phyloP scores from a whole-genome alignment of 2,888 invertebrate species.

The Cryptops parisi region DNA sequence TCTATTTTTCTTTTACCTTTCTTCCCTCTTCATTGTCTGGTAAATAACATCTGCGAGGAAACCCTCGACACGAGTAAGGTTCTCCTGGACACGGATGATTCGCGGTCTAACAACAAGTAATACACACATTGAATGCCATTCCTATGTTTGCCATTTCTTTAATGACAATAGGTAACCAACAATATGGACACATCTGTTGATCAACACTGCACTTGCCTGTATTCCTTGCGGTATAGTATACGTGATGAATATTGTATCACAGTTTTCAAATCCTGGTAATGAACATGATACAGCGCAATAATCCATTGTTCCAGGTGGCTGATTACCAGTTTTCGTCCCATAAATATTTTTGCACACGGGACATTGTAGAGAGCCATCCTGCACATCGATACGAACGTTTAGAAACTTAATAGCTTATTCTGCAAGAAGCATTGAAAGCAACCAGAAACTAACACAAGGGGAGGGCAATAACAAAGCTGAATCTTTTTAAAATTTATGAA shows the following conservation, averaged over 20 bases:
- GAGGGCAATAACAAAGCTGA: too few species aligned
- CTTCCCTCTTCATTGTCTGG: constrained; percentile 70
- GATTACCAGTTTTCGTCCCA: constrained; percentile 62
- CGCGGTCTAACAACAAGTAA: constrained; percentile 10
- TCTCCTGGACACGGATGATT: constrained; percentile 30
- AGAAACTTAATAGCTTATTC: too few species aligned
- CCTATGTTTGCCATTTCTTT: too few species aligned
- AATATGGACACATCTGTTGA: too few species aligned
- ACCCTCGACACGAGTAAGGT: constrained; percentile 24
- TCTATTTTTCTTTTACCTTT: constrained; percentile 37
- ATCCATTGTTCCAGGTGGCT: constrained; percentile 42
- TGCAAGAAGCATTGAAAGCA: constrained; percentile 17
- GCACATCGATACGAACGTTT: too few species aligned
- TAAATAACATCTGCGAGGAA: constrained; percentile 42
- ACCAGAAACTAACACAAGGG: too few species aligned
- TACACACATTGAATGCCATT: too few species aligned
- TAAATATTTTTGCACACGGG: constrained; percentile 72
- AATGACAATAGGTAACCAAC: too few species aligned
- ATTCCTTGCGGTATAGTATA: constrained; percentile 75
- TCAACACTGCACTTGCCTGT: constrained; percentile 47
- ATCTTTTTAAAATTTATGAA: too few species aligned
- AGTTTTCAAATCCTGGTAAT: constrained; percentile 51
- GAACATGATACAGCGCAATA: constrained; percentile 24
- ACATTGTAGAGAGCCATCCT: constrained; percentile 65
- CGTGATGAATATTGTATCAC: constrained; percentile 63